phyloP scores from a whole-genome alignment of 2,888 invertebrate genomes.

The Entomobrya proxima region DNA sequence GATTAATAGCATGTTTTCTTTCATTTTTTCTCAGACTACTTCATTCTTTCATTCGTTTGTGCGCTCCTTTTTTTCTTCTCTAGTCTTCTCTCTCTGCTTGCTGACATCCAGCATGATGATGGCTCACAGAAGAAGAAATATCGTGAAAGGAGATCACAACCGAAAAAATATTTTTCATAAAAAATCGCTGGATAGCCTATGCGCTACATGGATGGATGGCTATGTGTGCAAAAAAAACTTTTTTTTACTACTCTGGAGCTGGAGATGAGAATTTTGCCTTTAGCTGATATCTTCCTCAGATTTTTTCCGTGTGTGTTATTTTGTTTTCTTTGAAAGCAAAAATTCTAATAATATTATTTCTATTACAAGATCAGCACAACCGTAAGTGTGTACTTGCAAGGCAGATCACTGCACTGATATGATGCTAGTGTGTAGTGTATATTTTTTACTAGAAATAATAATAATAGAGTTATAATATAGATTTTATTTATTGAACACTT shows the following conservation, averaged over 20 bases:
- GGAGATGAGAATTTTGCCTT: too few relatives aligned
- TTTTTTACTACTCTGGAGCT: too few relatives aligned
- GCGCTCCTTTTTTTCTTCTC: neutral
- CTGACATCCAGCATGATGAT: neutral
- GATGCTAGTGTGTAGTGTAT: neutral
- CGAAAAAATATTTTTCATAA: neutral
- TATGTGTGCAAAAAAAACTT: too few relatives aligned
- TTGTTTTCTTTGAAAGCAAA: too few relatives aligned
- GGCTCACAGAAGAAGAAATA: neutral
- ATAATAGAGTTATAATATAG: neutral
- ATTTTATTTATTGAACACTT: constrained; percentile 39
- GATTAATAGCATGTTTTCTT: constrained; percentile 68
- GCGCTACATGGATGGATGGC: too few relatives aligned
- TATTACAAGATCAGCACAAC: too few relatives aligned
- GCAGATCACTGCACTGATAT: too few relatives aligned
- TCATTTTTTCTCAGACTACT: constrained; percentile 43
- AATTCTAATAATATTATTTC: too few relatives aligned
- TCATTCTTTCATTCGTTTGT: neutral
- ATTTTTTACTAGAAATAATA: neutral
- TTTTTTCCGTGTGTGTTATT: too few relatives aligned
- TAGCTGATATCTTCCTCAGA: too few relatives aligned
- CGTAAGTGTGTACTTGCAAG: too few relatives aligned
- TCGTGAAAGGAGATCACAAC: neutral
- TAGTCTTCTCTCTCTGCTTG: neutral
- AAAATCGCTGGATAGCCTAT: neutral